These are phyloP conservation scores for Sarcophaga rosellei DNA, from an alignment of 2,888 invertebrate genomes.

Conservation along the genomic window DNA sequence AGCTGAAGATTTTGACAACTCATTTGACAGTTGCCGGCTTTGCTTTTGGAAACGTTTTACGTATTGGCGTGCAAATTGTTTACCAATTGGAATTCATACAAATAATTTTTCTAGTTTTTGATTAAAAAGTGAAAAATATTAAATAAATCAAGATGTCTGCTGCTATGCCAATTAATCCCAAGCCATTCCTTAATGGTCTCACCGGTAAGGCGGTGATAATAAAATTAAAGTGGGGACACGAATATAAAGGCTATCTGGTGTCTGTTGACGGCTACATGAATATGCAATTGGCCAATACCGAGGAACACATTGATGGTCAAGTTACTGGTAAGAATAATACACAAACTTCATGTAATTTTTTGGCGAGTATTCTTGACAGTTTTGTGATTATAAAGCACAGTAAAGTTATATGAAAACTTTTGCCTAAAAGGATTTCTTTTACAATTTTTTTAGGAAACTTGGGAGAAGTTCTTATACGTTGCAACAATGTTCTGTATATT, in stretches of 20 bases:
- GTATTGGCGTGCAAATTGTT: conserved; percentile 36
- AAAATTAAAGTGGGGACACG: conserved; percentile 99
- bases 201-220: conserved; percentile 99
- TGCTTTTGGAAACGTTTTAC: conserved; percentile 43
- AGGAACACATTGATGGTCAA: conserved; percentile 97
- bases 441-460: conserved; percentile 85
- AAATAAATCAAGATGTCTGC: conserved; percentile 82
- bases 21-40: conserved; percentile 36
- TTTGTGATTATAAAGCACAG: too few relatives aligned
- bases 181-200: conserved; percentile 98
- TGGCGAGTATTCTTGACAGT: too few relatives aligned
- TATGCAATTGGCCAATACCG: conserved; percentile 97
- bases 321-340: conserved; percentile 86
- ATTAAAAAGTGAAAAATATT: conserved; percentile 37
- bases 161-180: conserved; percentile 98
- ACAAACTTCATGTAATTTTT: not conserved
- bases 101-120: not conserved
- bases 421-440: not conserved
- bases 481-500: conserved; percentile 98
- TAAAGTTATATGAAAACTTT: too few relatives aligned
- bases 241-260: conserved; percentile 98
- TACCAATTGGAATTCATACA: not conserved
- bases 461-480: conserved; percentile 98
- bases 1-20: not conserved
- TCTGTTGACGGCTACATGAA: conserved; percentile 99